These are phyloP conservation scores for Myoxocephalus aenaeus DNA, from an alignment of 2,797 vertebrate species.

Conservation along the genomic window DNA sequence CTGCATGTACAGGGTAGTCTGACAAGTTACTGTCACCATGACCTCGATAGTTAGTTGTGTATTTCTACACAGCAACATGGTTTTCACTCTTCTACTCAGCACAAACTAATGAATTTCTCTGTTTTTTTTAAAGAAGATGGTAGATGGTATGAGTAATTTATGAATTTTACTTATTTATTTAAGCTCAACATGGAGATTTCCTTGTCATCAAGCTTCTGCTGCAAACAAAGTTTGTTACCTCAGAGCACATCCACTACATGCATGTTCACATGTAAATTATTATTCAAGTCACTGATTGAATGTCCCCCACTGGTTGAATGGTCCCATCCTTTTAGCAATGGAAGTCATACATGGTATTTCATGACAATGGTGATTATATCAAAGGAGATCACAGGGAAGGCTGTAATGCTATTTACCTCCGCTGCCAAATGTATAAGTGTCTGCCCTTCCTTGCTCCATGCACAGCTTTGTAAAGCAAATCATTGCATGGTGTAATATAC, in stretches of 20 bases:
- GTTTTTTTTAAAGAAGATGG: neutral
- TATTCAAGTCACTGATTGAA: conserved; percentile 12
- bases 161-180: neutral
- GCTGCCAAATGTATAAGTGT: conserved; percentile 38
- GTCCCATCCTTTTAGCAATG: conserved; percentile 13
- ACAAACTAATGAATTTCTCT: neutral
- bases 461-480: conserved; percentile 28
- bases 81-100: neutral
- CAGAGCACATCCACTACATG: neutral
- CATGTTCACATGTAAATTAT: conserved; percentile 14
- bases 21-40: neutral
- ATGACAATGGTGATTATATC: conserved; percentile 33
- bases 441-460: conserved; percentile 15
- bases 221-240: neutral
- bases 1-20: neutral
- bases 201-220: neutral
- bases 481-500: conserved; percentile 20
- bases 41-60: neutral
- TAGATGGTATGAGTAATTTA: neutral
- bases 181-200: neutral
- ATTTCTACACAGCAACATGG: conserved; percentile 6
- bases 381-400: conserved; percentile 27
- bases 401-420: conserved; percentile 23
- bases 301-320: conserved; percentile 2
- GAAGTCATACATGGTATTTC: conserved; percentile 22